A percentile compares a stretch with the other conserved stretches of the same genome.
Evolutionary conservation across 2,797 vertebrate genomes (phyloP).

Genomic region (Clarias pachynema): DNA sequence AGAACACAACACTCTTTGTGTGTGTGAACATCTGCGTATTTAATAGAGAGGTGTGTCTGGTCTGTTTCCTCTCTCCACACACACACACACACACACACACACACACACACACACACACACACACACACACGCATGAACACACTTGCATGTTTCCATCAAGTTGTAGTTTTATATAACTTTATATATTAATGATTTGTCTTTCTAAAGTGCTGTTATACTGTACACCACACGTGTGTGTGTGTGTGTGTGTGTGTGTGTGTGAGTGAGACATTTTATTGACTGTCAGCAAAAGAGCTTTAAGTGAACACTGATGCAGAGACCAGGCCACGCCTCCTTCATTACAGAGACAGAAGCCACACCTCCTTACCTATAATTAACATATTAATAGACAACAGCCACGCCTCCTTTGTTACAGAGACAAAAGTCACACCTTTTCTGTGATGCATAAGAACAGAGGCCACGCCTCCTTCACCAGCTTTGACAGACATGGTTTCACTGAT

Average conservation of each 20-base stretch:
- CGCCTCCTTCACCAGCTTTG: not conserved
- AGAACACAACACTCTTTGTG: slow-evolving; percentile 45
- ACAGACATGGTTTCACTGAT: not conserved
- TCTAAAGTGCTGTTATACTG: not conserved
- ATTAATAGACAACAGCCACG: not conserved
- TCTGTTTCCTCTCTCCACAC: slow-evolving; percentile 42
- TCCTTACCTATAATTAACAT: not conserved
- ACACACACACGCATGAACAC: not conserved
- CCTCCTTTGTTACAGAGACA: not conserved
- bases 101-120: not conserved
- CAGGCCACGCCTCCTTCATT: not conserved
- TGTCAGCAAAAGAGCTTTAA: too few species aligned
- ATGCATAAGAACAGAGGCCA: not conserved
- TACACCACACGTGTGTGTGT: not conserved
- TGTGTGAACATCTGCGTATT: slow-evolving; percentile 47
- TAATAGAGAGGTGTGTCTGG: slow-evolving; percentile 50
- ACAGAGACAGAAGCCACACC: not conserved
- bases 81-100: not conserved
- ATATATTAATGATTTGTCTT: not conserved
- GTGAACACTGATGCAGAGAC: not conserved
- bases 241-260: too few species aligned
- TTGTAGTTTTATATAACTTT: not conserved
- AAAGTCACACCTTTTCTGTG: not conserved
- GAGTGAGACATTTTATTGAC: not conserved
- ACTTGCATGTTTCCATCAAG: not conserved